Evolutionary conservation across 2,888 invertebrate species (phyloP).

Genomic region (Drosophila crucigera): DNA sequence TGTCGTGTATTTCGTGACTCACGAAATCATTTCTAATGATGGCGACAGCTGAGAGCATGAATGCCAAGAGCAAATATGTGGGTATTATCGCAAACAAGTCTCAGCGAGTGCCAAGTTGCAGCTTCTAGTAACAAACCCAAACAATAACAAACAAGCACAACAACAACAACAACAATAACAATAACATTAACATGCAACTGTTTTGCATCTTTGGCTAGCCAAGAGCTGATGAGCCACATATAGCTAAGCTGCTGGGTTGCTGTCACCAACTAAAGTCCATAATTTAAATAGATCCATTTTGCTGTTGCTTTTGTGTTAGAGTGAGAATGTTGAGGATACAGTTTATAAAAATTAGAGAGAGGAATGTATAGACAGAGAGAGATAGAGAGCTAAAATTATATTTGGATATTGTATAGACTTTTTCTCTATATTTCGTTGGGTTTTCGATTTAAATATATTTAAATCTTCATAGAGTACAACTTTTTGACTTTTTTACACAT

Average conservation of each 20-base stretch:
- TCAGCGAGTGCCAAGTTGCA: constrained; percentile 37
- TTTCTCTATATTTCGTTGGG: not conserved
- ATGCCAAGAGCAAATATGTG: constrained; percentile 48
- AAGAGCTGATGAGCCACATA: constrained; percentile 19
- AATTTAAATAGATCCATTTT: constrained; percentile 32
- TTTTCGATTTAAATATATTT: not conserved
- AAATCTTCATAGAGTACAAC: not conserved
- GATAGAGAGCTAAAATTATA: not conserved
- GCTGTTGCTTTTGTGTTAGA: not conserved
- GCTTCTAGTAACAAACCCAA: constrained; percentile 12
- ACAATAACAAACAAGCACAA: constrained; percentile 9
- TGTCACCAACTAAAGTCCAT: constrained; percentile 13
- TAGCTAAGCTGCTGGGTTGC: not conserved
- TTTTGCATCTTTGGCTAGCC: constrained; percentile 50
- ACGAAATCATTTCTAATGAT: constrained; percentile 28
- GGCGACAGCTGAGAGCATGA: constrained; percentile 22
- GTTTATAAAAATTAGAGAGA: not conserved
- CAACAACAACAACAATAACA: not conserved
- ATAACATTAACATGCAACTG: constrained; percentile 37
- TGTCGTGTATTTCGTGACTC: constrained; percentile 19
- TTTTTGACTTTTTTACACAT: not conserved
- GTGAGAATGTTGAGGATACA: not conserved
- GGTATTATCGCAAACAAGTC: constrained; percentile 52
- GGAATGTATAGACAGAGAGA: not conserved
- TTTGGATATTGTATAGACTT: not conserved